Evolutionary conservation across 1,140 invertebrate species (phyloP), one percentile per base, ranked within the genome.

Genomic region (Metaphire vulgaris): DNA sequence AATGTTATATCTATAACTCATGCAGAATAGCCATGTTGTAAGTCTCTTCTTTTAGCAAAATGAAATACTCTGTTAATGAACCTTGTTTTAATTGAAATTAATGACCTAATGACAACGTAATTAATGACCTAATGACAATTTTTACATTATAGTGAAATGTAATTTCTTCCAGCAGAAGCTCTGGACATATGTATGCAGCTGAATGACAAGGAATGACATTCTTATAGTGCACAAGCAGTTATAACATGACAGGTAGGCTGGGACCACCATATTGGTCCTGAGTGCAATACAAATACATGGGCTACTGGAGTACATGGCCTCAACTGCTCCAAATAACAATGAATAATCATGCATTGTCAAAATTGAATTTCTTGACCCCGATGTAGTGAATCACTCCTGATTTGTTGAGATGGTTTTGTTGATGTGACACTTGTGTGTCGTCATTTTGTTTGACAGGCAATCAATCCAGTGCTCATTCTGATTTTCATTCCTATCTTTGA

Each of bases 401-500:
- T 6, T 14, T 69, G 2, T 69, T 14, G 2, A 30, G 28, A 21
- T 30, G 2, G 12, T n/a, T 12, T 32, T 30, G 16, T 69, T 75
- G n/a, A n/a, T n/a, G n/a, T n/a, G n/a, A n/a, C n/a, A n/a, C n/a
- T n/a, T n/a, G n/a, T n/a, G n/a, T n/a, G n/a, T n/a, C n/a, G n/a
- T n/a, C n/a, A n/a, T n/a, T n/a, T n/a, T n/a, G n/a, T 75, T 15
- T 75, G 79, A 70, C 76, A 85, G 81, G 83, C 83, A 0, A 82
- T 96, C 0, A 96, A 95, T 84, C 93, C 95, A 0, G 82, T 97
- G 0, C 86, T 96, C 1, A 94, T 97, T 69, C 82, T 99, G 0
- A 82, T 90, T 0, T 90, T 97, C 65, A 95, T 98, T 80, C 95
- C 96, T 0, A 69, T 97, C 0, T 95, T 96, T 83, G 92, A 97